Conservation (phyloP, 2,888 invertebrate species). For the Cheilosia grossa region DNA sequence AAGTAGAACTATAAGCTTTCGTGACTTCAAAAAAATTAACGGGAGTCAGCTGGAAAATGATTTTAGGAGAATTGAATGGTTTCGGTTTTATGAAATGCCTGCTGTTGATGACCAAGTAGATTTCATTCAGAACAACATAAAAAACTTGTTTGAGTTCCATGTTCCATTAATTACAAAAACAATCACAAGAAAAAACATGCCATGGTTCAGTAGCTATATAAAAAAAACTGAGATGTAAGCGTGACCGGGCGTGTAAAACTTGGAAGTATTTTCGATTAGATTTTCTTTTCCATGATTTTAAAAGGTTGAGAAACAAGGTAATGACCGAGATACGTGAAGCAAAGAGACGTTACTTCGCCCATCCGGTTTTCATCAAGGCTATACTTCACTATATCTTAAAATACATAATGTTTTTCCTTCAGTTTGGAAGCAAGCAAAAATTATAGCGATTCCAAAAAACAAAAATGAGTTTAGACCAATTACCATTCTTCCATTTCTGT, state of each 20-base stretch:
- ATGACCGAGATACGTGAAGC: background rate
- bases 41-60: background rate
- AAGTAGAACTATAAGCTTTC: background rate
- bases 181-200: background rate
- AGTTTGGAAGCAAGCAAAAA: too few relatives aligned
- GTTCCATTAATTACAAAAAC: slow-evolving; percentile 8
- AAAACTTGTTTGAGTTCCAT: slow-evolving; percentile 1
- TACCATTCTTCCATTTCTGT: too few relatives aligned
- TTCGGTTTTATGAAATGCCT: slow-evolving; percentile 1
- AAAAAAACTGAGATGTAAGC: background rate
- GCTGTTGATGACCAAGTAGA: background rate
- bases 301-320: too few relatives aligned
- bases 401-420: too few relatives aligned
- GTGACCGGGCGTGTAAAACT: too few relatives aligned
- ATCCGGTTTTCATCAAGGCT: too few relatives aligned
- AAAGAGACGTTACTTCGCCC: slow-evolving; percentile 5
- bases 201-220: background rate
- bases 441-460: too few relatives aligned
- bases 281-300: too few relatives aligned
- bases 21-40: slow-evolving; percentile 7
- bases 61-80: slow-evolving; percentile 5
- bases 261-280: too few relatives aligned
- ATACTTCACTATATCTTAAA: too few relatives aligned
- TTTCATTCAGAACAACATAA: background rate
- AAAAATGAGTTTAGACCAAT: too few relatives aligned